phyloP scores from a whole-genome alignment of 2,888 invertebrate genomes.

The Amphipoea lucens region DNA sequence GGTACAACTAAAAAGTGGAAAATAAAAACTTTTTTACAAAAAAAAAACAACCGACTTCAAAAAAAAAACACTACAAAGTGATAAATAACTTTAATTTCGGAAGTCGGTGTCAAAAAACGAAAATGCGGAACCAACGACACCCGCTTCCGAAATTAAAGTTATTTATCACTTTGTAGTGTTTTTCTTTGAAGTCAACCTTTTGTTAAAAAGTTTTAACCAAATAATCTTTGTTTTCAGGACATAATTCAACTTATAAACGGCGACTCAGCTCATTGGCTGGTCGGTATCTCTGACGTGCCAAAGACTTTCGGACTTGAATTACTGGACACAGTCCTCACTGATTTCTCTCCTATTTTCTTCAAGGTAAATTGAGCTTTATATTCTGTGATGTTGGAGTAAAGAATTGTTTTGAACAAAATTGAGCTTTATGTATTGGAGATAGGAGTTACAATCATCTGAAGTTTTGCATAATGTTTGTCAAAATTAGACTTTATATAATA shows the following conservation, averaged over 20 bases:
- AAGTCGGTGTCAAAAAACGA: no score
- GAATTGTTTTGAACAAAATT: not conserved
- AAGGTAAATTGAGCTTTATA: slow-evolving; percentile 89
- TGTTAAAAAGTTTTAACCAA: no score
- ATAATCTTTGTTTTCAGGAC: slow-evolving; percentile 91
- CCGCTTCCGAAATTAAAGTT: no score
- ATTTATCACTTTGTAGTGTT: no score
- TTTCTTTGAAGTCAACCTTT: no score
- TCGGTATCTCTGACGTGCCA: slow-evolving; percentile 99
- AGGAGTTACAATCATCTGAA: not conserved
- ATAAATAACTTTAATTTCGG: no score
- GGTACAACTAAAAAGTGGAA: no score
- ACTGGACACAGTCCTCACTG: slow-evolving; percentile 97
- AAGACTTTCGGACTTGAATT: slow-evolving; percentile 98
- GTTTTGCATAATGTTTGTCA: not conserved
- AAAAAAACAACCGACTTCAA: no score
- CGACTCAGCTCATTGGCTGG: slow-evolving; percentile 98
- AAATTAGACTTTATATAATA: not conserved
- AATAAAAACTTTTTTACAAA: no score
- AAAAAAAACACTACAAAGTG: no score
- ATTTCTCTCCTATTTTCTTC: slow-evolving; percentile 95
- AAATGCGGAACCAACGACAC: no score
- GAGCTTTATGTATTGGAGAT: not conserved
- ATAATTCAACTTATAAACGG: slow-evolving; percentile 98
- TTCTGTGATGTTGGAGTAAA: no score